Conservation (phyloP, 2,113 vertebrate genomes). For the Sus scrofa region DNA sequence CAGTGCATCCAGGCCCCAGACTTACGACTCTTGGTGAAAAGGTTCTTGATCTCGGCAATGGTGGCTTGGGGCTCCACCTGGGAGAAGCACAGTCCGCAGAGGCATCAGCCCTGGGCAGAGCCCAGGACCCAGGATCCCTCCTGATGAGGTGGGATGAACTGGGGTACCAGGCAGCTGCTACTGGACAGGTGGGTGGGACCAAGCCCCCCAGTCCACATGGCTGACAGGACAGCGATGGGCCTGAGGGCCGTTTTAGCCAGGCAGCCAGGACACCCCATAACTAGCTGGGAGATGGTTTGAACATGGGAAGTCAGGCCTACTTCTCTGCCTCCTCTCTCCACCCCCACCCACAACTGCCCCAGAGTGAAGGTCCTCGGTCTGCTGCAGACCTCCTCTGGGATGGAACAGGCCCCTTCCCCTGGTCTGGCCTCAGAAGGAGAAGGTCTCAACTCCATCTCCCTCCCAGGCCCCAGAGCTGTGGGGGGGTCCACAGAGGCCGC, state of each 20-base stretch:
- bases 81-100: conserved; percentile 25
- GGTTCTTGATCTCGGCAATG: conserved; percentile 95
- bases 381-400: background rate
- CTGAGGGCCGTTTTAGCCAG: background rate
- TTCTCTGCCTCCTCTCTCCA: background rate
- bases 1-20: background rate
- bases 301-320: background rate
- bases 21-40: conserved; percentile 96
- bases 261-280: background rate
- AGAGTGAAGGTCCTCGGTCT: background rate
- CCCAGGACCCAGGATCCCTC: background rate
- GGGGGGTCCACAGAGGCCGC: background rate
- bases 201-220: background rate
- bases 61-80: conserved; percentile 97
- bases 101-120: background rate
- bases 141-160: background rate
- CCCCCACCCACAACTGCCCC: background rate
- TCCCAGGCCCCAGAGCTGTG: background rate
- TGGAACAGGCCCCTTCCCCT: background rate
- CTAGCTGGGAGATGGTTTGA: background rate
- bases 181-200: background rate
- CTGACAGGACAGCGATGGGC: background rate
- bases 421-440: background rate
- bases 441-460: background rate
- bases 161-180: background rate